Base-by-base conservation (phyloP, 2,888 invertebrate species). In the Mimas tiliae region DNA sequence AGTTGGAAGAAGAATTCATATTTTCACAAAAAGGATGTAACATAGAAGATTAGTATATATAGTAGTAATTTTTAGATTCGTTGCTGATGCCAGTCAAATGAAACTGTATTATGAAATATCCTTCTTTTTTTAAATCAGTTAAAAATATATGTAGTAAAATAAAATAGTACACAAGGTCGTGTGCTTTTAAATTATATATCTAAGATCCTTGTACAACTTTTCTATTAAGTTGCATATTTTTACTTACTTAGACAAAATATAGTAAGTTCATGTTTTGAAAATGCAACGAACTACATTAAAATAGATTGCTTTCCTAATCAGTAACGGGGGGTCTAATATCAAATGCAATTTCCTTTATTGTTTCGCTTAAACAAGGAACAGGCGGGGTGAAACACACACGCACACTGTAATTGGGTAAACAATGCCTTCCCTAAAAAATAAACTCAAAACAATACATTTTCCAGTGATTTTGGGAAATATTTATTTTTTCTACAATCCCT, bases 291-390 rank as follows among this genome's bases (percentile, higher is more conserved):
- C 55, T 71, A 77, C 82, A 80, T 82, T 83, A 85, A 82, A 85
- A 82, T 85, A 82, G 78, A 85, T 84, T 82, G 82, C 75, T 55
- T 76, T 73, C 74, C 78, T 83, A 82, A 84, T 83, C 77, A 80
- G 70, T 70, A 74, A 74, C 65, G 67, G 76, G 77, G 80, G 80
- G 75, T 73, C 73, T 76, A 73, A 77, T 78, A 82, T 76, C 73
- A 75, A 76, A 82, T 81, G 82, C 81, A 83, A 85, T 85, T 85
- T 84, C 79, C 83, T 81, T 81, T 84, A 83, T 82, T 83, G 79
- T 81, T 80, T 78, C 75, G 79, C 78, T 74, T 76, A 79, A 77
- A 75, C 75, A 80, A 77, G 79, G 69, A 70, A 72, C 76, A 71
- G 82, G 82, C 79, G 80, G 82, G 82, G 79, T 74, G 72, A 67